phyloP scores from a whole-genome alignment of 2,113 vertebrate genomes.

The Gorilla gorilla region DNA sequence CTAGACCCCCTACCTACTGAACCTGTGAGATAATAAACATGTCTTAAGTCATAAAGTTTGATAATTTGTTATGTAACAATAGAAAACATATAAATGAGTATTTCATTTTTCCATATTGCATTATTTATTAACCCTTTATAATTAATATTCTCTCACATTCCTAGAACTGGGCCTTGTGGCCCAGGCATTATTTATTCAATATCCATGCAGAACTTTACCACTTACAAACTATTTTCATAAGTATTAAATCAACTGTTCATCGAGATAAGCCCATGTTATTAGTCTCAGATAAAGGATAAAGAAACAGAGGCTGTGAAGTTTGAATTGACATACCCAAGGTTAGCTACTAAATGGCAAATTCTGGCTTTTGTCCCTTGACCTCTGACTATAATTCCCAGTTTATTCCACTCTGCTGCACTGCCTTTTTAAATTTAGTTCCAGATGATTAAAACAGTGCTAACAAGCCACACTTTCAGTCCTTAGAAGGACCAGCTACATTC shows the following conservation, averaged over 20 bases:
- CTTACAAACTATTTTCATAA: not conserved
- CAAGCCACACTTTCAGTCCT: not conserved
- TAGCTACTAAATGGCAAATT: not conserved
- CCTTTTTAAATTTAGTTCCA: not conserved
- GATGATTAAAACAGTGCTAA: not conserved
- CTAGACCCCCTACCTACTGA: not conserved
- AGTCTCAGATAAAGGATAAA: not conserved
- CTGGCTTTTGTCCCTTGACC: not conserved
- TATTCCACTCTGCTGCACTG: not conserved
- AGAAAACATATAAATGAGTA: not conserved
- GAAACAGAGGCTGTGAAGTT: not conserved
- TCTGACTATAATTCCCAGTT: not conserved
- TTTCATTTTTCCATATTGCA: not conserved
- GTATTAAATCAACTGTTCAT: not conserved
- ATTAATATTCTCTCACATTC: not conserved
- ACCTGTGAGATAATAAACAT: too few species aligned
- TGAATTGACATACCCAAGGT: not conserved
- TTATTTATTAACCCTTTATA: not conserved
- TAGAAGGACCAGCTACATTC: not conserved
- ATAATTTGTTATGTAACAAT: not conserved
- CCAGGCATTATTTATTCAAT: not conserved
- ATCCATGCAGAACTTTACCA: not conserved
- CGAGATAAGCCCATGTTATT: not conserved
- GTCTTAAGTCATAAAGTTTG: not conserved
- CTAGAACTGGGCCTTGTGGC: not conserved